These are phyloP conservation scores for Odontocerum albicorne DNA, from an alignment of 2,888 invertebrate species.

Conservation along the genomic window DNA sequence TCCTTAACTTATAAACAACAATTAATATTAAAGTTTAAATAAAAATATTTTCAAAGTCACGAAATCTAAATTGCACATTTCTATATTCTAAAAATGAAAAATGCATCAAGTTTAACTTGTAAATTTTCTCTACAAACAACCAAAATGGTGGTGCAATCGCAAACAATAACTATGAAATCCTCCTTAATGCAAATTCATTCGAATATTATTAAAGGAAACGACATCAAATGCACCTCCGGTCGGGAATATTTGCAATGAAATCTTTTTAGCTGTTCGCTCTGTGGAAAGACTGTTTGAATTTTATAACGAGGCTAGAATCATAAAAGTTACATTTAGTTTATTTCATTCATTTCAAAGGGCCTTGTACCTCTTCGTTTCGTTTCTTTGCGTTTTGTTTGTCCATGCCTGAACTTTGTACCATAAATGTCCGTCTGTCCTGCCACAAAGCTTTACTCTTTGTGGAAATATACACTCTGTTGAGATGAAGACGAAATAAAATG, in stretches of 20 bases:
- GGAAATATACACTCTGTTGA: not conserved
- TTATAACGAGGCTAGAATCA: constrained; percentile 10
- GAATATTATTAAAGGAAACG: no score
- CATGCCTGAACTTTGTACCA: constrained; percentile 23
- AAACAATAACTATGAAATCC: no score
- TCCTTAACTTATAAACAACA: no score
- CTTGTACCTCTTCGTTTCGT: constrained; percentile 19
- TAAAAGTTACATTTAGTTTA: constrained; percentile 10
- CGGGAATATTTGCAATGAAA: constrained; percentile 4
- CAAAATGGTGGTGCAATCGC: no score
- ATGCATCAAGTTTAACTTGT: no score
- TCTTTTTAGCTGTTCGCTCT: not conserved
- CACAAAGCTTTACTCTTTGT: constrained; percentile 24
- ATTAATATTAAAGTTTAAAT: no score
- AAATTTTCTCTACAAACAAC: no score
- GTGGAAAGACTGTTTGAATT: constrained; percentile 10
- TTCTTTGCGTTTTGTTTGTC: constrained; percentile 22
- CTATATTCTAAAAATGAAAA: no score
- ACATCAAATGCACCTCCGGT: constrained; percentile 10
- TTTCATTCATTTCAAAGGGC: constrained; percentile 25
- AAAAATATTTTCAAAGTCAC: no score
- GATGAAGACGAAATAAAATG: not conserved
- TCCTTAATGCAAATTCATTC: no score
- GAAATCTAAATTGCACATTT: no score
- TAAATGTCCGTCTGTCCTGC: constrained; percentile 9